A percentile compares a stretch with the other conserved stretches of the same genome.
phyloP scores from a whole-genome alignment of 1,140 invertebrate genomes.

The Drosophila pseudoananassae region DNA sequence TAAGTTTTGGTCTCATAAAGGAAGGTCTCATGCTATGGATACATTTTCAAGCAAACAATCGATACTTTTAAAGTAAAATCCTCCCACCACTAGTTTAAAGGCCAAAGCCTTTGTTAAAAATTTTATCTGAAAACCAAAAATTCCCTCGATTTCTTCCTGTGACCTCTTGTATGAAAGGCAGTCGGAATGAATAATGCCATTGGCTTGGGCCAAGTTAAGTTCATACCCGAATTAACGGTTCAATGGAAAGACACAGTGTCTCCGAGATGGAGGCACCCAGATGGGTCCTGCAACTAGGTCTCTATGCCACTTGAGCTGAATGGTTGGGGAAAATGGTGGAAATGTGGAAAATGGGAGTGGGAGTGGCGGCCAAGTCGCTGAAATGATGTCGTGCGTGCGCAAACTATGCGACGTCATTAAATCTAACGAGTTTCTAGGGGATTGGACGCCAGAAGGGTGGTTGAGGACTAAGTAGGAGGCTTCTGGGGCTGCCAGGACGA shows the following conservation, averaged over 20 bases:
- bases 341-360: not conserved
- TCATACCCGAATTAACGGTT: constrained; percentile 78
- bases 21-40: no score
- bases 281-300: constrained; percentile 57
- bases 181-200: constrained; percentile 11
- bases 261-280: constrained; percentile 30
- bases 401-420: constrained; percentile 81
- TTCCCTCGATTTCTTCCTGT: not conserved
- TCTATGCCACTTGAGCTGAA: constrained; percentile 57
- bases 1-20: no score
- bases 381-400: constrained; percentile 81
- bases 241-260: constrained; percentile 56
- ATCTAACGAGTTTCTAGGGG: constrained; percentile 66
- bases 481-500: not conserved
- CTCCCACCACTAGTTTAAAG: no score
- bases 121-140: no score
- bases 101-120: no score
- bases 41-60: no score
- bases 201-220: constrained; percentile 53
- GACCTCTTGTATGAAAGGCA: constrained; percentile 1
- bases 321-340: no score
- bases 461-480: no score
- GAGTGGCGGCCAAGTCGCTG: constrained; percentile 27
- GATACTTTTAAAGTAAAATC: no score
- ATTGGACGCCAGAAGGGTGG: constrained; percentile 2